Conservation (phyloP, 1,140 invertebrate genomes). For the Caenorhabditis briggsae region DNA sequence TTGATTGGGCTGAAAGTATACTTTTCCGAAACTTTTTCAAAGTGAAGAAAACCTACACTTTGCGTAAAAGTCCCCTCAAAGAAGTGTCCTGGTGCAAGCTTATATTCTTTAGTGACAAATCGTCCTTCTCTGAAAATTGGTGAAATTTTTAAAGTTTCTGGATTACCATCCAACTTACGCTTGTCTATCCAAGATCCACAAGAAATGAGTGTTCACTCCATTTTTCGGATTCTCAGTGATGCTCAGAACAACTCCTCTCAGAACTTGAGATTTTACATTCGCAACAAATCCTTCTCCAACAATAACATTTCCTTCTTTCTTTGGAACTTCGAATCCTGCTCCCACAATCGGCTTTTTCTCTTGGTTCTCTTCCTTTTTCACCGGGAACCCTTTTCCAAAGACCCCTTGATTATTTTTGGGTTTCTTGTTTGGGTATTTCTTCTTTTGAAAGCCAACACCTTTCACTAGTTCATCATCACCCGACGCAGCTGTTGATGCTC, state of each 20-base stretch:
- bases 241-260: slow-evolving; percentile 1
- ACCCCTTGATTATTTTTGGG: background rate
- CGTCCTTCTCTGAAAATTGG: background rate
- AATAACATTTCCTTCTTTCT: background rate
- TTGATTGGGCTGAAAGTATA: background rate
- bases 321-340: background rate
- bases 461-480: background rate
- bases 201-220: background rate
- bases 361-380: background rate
- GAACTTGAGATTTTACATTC: background rate
- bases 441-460: background rate
- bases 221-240: background rate
- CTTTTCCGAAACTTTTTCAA: background rate
- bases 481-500: background rate
- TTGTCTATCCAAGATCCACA: background rate
- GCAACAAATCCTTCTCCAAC: background rate
- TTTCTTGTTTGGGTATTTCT: background rate
- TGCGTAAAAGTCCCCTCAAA: background rate
- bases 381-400: background rate
- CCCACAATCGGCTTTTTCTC: background rate
- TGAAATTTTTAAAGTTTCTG: background rate
- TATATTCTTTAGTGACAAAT: background rate
- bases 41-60: too few relatives aligned
- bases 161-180: background rate
- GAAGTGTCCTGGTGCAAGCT: background rate